Percentiles rank a stretch among this genome's conserved stretches.
Conservation (phyloP, 2,113 vertebrate genomes). For the Pygoscelis antarcticus region DNA sequence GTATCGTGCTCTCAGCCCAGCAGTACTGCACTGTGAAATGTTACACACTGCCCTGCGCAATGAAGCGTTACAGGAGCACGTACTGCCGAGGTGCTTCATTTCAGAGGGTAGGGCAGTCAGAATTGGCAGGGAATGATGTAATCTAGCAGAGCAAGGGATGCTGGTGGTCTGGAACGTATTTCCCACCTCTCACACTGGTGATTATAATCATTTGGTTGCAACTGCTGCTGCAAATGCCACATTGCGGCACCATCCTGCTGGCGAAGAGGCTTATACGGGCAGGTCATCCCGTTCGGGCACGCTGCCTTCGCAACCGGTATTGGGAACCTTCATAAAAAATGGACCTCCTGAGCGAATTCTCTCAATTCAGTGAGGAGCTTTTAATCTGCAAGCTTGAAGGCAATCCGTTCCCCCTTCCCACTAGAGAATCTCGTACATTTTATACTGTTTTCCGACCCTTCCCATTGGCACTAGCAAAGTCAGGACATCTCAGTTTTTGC, state of each 20-base stretch:
- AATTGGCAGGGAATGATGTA: neutral
- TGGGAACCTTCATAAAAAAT: neutral
- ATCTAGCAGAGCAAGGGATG: neutral
- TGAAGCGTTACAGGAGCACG: fast-evolving
- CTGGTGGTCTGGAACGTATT: neutral
- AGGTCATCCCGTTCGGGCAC: fast-evolving
- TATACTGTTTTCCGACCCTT: neutral
- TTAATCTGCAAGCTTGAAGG: neutral
- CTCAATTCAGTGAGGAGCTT: neutral
- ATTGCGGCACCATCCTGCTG: neutral
- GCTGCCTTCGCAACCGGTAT: fast-evolving
- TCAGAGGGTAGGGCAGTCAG: neutral
- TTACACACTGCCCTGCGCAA: neutral
- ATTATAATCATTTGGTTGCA: neutral
- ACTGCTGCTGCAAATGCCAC: neutral
- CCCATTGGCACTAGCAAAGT: neutral
- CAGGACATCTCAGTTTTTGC: neutral
- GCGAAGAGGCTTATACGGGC: neutral
- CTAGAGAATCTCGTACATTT: neutral
- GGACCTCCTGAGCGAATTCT: neutral
- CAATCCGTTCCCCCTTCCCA: neutral
- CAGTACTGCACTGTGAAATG: fast-evolving
- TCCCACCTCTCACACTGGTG: neutral
- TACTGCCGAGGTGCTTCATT: neutral
- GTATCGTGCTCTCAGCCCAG: neutral